phyloP scores from a whole-genome alignment of 2,797 vertebrate species.

The Syncerus caffer region DNA sequence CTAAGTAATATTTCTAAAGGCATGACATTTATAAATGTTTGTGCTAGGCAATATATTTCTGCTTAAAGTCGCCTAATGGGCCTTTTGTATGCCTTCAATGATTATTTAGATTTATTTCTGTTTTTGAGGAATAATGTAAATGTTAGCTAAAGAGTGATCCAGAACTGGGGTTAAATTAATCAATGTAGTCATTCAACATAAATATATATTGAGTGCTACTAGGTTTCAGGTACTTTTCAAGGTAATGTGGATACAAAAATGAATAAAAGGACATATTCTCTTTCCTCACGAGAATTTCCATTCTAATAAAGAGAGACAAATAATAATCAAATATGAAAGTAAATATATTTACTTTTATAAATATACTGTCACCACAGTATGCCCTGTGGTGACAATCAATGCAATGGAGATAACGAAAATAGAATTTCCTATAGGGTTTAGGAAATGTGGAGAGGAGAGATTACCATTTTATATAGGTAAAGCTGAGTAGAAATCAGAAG shows the following conservation, averaged over 20 bases:
- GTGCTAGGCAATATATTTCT: not conserved
- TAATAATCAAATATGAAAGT: not conserved
- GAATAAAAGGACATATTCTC: not conserved
- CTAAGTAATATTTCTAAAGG: not conserved
- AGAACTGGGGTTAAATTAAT: not conserved
- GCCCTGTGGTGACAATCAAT: not conserved
- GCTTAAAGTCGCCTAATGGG: not conserved
- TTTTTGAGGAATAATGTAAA: not conserved
- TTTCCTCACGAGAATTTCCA: not conserved
- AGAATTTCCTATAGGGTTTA: not conserved
- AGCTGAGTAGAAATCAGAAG: not conserved
- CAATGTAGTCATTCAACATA: not conserved
- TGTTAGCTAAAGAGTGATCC: not conserved
- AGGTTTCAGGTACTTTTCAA: not conserved
- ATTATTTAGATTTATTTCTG: not conserved
- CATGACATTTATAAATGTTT: not conserved
- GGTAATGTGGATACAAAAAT: not conserved
- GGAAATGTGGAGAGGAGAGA: not conserved
- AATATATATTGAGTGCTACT: not conserved
- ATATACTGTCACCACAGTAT: too few relatives aligned
- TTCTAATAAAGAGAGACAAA: not conserved
- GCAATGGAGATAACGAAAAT: not conserved
- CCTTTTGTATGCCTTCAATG: not conserved
- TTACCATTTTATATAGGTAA: not conserved
- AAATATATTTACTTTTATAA: too few relatives aligned